A percentile compares a stretch with the other conserved stretches of the same genome.
Evolutionary conservation across 1,140 invertebrate species (phyloP).

Genomic region (Ganaspis sp.): DNA sequence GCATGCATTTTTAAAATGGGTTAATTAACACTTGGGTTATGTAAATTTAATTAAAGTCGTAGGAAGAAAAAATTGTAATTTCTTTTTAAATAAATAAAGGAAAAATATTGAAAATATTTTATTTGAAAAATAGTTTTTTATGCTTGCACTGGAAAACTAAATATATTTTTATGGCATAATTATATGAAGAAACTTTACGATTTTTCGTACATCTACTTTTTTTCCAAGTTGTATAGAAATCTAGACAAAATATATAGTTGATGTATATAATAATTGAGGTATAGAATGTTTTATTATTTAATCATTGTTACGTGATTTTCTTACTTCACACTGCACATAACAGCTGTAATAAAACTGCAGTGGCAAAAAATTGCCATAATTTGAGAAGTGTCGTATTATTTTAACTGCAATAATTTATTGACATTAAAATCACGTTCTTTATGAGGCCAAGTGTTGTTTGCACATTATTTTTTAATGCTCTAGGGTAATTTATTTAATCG

Average conservation of each 20-base stretch:
- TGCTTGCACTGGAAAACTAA: no score
- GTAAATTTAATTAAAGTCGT: no score
- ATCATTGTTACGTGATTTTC: slow-evolving; percentile 9
- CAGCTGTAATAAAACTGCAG: neutral
- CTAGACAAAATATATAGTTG: neutral
- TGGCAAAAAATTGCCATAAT: neutral
- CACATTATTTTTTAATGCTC: neutral
- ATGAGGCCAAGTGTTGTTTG: neutral
- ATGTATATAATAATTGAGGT: neutral
- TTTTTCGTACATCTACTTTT: neutral
- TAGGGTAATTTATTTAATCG: neutral
- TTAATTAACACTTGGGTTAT: no score
- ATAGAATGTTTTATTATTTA: neutral
- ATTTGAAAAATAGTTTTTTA: no score
- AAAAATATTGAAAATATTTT: no score
- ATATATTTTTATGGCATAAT: no score
- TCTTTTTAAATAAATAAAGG: no score
- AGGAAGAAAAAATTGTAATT: no score
- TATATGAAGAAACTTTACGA: no score
- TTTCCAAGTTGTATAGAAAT: neutral
- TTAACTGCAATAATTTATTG: neutral
- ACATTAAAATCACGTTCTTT: neutral
- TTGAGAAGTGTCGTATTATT: neutral
- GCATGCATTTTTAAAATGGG: no score
- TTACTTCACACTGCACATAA: neutral